A percentile compares a stretch with the other conserved stretches of the same genome.
Conservation (phyloP, 2,888 invertebrate genomes). For the Cheilosia vulpina region DNA sequence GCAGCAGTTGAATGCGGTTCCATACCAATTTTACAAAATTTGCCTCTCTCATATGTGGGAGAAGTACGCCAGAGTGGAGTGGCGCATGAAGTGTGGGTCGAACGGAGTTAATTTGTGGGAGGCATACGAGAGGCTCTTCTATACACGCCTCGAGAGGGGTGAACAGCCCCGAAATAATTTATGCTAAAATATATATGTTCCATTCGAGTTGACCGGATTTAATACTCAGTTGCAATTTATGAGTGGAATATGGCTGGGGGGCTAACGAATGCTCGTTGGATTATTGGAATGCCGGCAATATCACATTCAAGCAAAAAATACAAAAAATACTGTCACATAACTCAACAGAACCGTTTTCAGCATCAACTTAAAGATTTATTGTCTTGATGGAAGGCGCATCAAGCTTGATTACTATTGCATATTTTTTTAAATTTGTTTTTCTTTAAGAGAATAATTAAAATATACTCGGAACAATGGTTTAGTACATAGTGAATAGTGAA, state of each 20-base stretch:
- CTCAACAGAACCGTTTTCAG: neutral
- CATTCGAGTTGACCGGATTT: conserved; percentile 73
- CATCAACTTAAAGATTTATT: neutral
- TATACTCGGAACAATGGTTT: too few species aligned
- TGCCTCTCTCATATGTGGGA: conserved; percentile 33
- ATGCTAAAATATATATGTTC: conserved; percentile 60
- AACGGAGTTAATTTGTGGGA: conserved; percentile 47
- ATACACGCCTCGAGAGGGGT: conserved; percentile 38
- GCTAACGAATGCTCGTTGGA: neutral
- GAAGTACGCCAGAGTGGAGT: neutral
- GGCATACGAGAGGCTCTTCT: conserved; percentile 48
- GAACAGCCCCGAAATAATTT: conserved; percentile 70
- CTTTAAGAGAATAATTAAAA: too few species aligned
- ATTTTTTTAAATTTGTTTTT: too few species aligned
- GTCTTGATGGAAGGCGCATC: too few species aligned
- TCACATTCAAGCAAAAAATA: neutral
- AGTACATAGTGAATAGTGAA: too few species aligned
- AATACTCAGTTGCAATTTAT: conserved; percentile 68
- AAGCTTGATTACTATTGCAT: too few species aligned
- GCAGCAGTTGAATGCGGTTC: conserved; percentile 65
- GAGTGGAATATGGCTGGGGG: conserved; percentile 26
- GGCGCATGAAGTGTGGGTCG: neutral
- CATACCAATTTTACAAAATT: conserved; percentile 67
- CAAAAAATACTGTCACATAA: neutral
- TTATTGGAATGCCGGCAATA: neutral